phyloP scores from a whole-genome alignment of 2,797 vertebrate genomes.

The Champsocephalus gunnari region DNA sequence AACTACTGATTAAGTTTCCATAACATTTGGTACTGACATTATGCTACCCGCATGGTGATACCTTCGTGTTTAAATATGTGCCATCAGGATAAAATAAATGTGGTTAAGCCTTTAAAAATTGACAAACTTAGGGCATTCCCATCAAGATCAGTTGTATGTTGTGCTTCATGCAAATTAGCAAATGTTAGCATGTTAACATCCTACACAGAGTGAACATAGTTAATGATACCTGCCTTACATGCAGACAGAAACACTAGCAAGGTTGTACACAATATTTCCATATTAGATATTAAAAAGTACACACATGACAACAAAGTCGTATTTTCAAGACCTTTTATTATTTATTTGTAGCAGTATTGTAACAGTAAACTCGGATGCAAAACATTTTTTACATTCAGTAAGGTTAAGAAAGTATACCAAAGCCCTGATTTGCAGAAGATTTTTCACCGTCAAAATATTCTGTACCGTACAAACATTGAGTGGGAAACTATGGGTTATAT shows the following conservation, averaged over 20 bases:
- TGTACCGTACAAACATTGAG: background rate
- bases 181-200: background rate
- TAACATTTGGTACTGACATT: background rate
- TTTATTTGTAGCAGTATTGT: background rate
- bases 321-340: constrained; percentile 28
- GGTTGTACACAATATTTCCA: too few relatives aligned
- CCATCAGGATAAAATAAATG: background rate
- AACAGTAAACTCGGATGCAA: constrained; percentile 15
- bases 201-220: background rate
- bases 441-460: background rate
- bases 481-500: background rate
- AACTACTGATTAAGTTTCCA: background rate
- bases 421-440: background rate
- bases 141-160: background rate
- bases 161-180: background rate
- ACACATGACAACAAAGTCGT: background rate
- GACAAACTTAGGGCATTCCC: background rate
- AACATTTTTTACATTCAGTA: background rate
- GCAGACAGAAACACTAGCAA: background rate
- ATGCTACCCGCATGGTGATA: background rate
- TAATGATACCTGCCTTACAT: background rate
- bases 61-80: background rate
- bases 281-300: background rate
- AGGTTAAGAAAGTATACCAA: constrained; percentile 9
- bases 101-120: background rate